Conservation (phyloP, 1,140 invertebrate species). For the Rhyzopertha dominica region DNA sequence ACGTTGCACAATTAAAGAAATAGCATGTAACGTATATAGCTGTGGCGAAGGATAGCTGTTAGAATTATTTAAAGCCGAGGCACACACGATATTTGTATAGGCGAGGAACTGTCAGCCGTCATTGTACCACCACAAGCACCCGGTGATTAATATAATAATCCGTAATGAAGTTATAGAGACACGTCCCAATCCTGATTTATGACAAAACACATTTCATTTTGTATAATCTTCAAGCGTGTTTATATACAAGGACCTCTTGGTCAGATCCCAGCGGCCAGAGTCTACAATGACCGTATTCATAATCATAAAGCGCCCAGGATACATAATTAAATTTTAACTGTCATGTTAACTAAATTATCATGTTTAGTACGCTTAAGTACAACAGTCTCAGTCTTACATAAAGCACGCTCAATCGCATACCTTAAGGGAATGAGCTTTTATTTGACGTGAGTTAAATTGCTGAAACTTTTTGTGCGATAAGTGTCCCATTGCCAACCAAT, state of each 20-base stretch:
- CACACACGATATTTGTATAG: conserved; percentile 10
- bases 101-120: conserved; percentile 27
- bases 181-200: conserved; percentile 45
- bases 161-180: conserved; percentile 45
- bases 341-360: conserved; percentile 37
- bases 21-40: no score
- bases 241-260: conserved; percentile 23
- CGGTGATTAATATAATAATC: conserved; percentile 44
- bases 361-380: conserved; percentile 12
- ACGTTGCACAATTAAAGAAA: no score
- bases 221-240: conserved; percentile 32
- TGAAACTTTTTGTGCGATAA: no score
- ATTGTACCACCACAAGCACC: conserved; percentile 37
- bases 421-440: no score
- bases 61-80: conserved; percentile 22
- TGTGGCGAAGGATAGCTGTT: no score
- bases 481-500: no score
- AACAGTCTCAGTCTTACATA: no score
- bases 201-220: conserved; percentile 36
- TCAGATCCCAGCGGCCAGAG: conserved; percentile 24
- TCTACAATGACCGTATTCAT: conserved; percentile 34
- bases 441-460: no score
- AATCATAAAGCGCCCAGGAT: conserved; percentile 25
- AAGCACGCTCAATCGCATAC: no score
- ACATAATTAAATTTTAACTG: conserved; percentile 41